Conservation (phyloP, 2,113 vertebrate species). For the Poecilia latipinna region DNA sequence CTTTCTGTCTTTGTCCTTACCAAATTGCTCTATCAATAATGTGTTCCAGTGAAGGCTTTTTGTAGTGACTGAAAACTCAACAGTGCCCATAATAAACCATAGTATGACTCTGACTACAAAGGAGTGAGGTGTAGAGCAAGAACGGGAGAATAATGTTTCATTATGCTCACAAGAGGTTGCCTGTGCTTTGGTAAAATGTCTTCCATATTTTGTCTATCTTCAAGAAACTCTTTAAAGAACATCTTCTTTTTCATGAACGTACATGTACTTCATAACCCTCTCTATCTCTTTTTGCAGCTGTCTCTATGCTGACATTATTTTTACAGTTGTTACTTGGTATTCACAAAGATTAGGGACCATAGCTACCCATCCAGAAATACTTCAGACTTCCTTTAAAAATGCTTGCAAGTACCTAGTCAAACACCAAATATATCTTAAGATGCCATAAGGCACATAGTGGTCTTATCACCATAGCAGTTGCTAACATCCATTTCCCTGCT, state of each 20-base stretch:
- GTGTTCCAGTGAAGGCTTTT: conserved; percentile 22
- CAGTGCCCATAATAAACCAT: neutral
- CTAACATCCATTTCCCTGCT: too few relatives aligned
- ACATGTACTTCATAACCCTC: too few relatives aligned
- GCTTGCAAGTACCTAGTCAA: too few relatives aligned
- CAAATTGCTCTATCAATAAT: conserved; percentile 50
- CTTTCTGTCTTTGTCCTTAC: neutral
- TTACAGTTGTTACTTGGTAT: too few relatives aligned
- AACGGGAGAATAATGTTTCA: conserved; percentile 5
- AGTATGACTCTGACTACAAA: conserved; percentile 5
- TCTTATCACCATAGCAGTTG: too few relatives aligned
- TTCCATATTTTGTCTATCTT: neutral
- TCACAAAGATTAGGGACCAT: too few relatives aligned
- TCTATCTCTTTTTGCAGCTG: neutral
- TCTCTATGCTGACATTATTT: neutral
- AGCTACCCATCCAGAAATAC: too few relatives aligned
- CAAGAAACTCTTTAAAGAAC: neutral
- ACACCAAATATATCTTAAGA: too few relatives aligned
- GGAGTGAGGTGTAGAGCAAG: conserved; percentile 7
- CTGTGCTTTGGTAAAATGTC: neutral
- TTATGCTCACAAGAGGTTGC: conserved; percentile 1
- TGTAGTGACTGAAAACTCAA: conserved; percentile 8
- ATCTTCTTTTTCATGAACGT: neutral
- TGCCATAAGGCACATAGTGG: too few relatives aligned
- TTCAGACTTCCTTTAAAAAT: too few relatives aligned